Evolutionary conservation across 2,888 invertebrate genomes (phyloP).

Genomic region (Capitulum mitella): DNA sequence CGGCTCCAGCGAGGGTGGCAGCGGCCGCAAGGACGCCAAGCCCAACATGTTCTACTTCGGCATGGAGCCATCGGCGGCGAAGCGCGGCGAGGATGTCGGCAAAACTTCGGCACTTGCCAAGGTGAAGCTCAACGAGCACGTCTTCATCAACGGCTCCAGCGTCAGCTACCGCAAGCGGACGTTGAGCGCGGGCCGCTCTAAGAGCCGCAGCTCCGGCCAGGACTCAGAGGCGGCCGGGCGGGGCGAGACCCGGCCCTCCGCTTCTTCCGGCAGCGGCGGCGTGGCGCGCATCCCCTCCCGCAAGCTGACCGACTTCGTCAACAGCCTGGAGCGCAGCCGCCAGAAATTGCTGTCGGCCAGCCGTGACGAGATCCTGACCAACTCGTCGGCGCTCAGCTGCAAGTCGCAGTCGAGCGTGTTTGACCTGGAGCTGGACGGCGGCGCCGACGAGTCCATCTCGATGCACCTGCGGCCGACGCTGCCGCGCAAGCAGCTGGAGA

Average conservation of each 20-base stretch:
- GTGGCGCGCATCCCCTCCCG: not conserved
- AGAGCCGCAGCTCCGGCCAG: not conserved
- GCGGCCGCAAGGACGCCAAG: not conserved
- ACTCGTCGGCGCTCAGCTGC: slow-evolving; percentile 22
- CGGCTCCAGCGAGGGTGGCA: not conserved
- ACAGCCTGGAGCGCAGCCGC: slow-evolving; percentile 13
- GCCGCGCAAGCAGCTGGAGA: slow-evolving; percentile 67
- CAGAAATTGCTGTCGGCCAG: not conserved
- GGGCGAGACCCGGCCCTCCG: not conserved
- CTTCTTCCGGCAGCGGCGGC: no score
- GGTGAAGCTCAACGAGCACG: slow-evolving; percentile 10
- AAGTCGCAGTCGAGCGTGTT: slow-evolving; percentile 21
- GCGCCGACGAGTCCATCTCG: slow-evolving; percentile 34
- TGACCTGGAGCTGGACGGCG: slow-evolving; percentile 17
- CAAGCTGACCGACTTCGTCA: not conserved
- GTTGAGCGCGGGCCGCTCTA: not conserved
- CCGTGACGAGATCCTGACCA: slow-evolving; percentile 7
- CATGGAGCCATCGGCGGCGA: not conserved
- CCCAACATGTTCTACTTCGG: slow-evolving; percentile 10
- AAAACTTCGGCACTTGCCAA: not conserved
- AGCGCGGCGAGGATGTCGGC: not conserved
- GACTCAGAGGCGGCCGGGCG: not conserved
- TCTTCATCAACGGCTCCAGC: not conserved
- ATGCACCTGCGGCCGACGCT: slow-evolving; percentile 66
- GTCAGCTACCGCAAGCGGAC: not conserved